These are phyloP conservation scores for Tachycineta bicolor DNA, from an alignment of 2,113 vertebrate genomes.

Conservation along the genomic window DNA sequence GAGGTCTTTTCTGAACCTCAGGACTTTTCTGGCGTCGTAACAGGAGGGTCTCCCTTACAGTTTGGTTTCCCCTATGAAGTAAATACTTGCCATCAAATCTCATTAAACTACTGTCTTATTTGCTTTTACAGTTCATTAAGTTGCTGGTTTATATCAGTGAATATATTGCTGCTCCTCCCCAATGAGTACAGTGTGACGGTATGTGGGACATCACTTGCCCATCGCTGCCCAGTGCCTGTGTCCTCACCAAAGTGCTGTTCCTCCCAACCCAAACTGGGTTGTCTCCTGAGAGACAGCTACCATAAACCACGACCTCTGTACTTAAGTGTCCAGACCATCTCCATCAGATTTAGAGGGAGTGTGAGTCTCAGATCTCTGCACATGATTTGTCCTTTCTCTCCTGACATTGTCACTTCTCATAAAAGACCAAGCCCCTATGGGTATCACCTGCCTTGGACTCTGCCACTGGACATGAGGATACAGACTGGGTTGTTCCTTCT, in stretches of 20 bases:
- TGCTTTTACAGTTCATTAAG: background rate
- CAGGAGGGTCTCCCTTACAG: background rate
- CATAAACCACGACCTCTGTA: background rate
- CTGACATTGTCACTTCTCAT: background rate
- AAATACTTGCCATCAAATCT: background rate
- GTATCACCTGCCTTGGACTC: background rate
- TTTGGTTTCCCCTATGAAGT: background rate
- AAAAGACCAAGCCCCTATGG: background rate
- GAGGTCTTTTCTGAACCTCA: background rate
- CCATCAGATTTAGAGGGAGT: too few relatives aligned
- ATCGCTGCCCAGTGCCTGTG: fast-evolving
- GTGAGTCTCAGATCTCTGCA: background rate
- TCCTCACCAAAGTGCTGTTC: background rate
- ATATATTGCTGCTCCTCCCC: background rate
- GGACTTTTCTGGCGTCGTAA: background rate
- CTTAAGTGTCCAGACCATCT: background rate
- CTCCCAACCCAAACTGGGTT: background rate
- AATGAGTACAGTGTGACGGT: background rate
- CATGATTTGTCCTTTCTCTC: background rate
- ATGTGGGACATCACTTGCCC: fast-evolving
- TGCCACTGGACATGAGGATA: background rate
- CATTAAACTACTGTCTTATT: background rate
- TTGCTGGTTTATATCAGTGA: background rate
- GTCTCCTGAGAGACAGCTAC: background rate
- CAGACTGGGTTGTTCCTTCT: background rate